Conservation (phyloP, 2,113 vertebrate genomes). For the Psilopsiagon aurifrons region DNA sequence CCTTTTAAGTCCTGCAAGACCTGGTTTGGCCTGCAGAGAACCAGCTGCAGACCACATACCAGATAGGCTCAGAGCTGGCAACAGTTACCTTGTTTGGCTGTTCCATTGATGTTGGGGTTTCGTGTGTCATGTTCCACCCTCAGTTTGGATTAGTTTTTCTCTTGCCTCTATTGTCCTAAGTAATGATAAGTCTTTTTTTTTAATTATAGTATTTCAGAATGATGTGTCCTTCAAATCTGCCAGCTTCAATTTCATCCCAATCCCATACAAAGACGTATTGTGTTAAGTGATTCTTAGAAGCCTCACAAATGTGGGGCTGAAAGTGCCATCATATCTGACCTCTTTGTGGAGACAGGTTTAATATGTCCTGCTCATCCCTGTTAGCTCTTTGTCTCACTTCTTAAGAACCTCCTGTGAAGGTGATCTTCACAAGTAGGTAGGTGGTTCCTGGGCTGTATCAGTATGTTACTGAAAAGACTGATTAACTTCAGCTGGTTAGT, state of each 20-base stretch:
- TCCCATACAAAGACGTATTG: not conserved
- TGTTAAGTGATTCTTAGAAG: not conserved
- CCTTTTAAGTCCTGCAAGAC: not conserved
- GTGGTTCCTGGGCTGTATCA: not conserved
- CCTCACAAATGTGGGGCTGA: not conserved
- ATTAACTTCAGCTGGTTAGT: not conserved
- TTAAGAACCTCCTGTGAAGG: not conserved
- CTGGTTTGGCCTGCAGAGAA: not conserved
- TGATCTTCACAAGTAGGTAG: not conserved
- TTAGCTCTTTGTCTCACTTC: not conserved
- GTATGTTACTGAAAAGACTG: not conserved
- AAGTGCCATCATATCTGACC: not conserved
- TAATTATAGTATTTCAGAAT: not conserved
- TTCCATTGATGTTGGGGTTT: not conserved
- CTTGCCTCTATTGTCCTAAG: not conserved
- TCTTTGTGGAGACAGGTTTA: not conserved
- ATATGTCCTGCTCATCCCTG: not conserved
- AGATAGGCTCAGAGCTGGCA: not conserved
- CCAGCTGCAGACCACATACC: not conserved
- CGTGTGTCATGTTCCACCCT: not conserved
- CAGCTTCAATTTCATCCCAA: not conserved
- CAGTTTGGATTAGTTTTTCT: not conserved
- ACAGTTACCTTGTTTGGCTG: not conserved
- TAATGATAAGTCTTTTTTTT: not conserved
- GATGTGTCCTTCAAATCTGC: not conserved